Base-by-base conservation (phyloP, 2,797 vertebrate genomes). In the Clamator glandarius region DNA sequence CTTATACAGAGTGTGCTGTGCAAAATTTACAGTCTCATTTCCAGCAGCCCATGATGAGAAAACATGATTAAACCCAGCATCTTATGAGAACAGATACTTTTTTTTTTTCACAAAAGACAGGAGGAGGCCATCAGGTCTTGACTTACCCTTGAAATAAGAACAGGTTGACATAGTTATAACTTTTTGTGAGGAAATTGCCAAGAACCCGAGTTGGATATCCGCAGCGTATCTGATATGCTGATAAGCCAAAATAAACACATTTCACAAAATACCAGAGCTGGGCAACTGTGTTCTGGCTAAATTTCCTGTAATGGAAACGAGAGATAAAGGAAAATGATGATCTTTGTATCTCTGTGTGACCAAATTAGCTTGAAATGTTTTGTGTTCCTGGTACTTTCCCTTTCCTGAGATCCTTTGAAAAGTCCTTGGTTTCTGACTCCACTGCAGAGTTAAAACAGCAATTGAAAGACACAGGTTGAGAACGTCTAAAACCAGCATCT, bases 261-360 rank as follows among this genome's bases (percentile, higher is more conserved):
- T 99, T 99, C 97, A 99, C 99, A 95, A 99, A 99, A 97, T 99
- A 99, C 99, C 99, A 99, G 95, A 99, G 98, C 98, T 99, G 99
- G 87, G 99, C 99, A 23, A 99, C 99, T 11, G 66, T 98, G 97
- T 99, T 99, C 88, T 99, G 98, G 93, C 97, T 99, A 98, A 99
- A 99, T 91, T 99, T 99, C 96, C 99, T 99, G 89, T 80, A 96
- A 96, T 51, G 79, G 68, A 87, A 95, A 96, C 95, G 84, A 94
- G 5, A 89, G 68, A 90, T 48, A 91, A 90, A 95, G 48, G 72
- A 78, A 93, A 92, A 81, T 55, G 0, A 90, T 91, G 83, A 95
- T 64, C 21, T 84, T 82, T 69, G 20, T 84, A 57, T 54, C 50
- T 69, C 23, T 42, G n/a, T 51, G 31, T 29, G 57, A 87, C 31